These are phyloP conservation scores for Microtus richardsoni DNA, from an alignment of 2,113 vertebrate genomes.

Conservation along the genomic window DNA sequence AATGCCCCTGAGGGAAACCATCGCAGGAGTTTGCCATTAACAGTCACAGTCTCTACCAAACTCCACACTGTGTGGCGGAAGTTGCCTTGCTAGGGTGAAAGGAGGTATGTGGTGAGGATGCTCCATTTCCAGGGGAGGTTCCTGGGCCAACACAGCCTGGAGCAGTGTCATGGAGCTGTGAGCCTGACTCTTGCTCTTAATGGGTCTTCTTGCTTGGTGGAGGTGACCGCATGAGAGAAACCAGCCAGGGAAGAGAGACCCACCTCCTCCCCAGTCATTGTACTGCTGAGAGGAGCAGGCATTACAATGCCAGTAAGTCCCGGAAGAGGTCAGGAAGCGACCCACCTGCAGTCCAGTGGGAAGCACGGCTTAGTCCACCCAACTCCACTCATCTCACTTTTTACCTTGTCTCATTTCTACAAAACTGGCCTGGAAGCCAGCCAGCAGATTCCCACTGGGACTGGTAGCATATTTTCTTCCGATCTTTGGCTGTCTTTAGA, in stretches of 20 bases:
- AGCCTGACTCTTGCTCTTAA: background rate
- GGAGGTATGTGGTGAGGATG: background rate
- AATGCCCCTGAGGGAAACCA: background rate
- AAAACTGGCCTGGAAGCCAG: background rate
- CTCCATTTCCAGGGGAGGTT: background rate
- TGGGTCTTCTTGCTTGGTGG: background rate
- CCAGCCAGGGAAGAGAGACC: background rate
- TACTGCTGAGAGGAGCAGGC: background rate
- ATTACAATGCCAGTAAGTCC: background rate
- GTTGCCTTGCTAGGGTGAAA: background rate
- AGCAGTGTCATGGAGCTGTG: accelerated
- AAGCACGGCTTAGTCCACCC: background rate
- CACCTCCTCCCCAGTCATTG: background rate
- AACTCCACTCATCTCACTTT: background rate
- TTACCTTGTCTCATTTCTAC: constrained; percentile 51
- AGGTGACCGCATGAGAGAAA: background rate
- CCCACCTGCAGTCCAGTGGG: background rate
- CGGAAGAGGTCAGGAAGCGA: background rate
- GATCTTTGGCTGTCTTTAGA: background rate
- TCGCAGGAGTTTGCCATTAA: background rate
- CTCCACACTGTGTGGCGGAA: background rate
- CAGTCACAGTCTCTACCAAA: background rate
- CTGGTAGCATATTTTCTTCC: background rate
- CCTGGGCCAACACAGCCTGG: background rate
- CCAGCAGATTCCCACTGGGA: background rate